A percentile compares a stretch with the other conserved stretches of the same genome.
Evolutionary conservation across 2,113 vertebrate genomes (phyloP).

Genomic region (Takifugu flavidus): DNA sequence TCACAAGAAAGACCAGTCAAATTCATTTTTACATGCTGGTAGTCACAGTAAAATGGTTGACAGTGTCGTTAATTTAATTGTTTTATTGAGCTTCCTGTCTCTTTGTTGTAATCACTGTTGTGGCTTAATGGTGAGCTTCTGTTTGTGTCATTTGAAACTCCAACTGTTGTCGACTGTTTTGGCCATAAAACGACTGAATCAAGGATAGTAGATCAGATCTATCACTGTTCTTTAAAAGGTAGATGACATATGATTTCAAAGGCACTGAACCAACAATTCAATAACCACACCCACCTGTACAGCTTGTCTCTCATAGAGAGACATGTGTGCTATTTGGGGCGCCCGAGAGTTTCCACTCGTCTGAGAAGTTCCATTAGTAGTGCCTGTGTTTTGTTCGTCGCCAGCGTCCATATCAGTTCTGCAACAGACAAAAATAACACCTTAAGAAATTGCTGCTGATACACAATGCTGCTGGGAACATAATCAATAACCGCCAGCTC

Average conservation of each 20-base stretch:
- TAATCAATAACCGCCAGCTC: background rate
- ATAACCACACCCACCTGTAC: slow-evolving; percentile 80
- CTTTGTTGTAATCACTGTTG: too few relatives aligned
- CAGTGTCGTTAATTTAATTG: too few relatives aligned
- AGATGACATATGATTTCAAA: too few relatives aligned
- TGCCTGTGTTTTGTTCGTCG: slow-evolving; percentile 89
- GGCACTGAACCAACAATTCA: too few relatives aligned
- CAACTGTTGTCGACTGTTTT: too few relatives aligned
- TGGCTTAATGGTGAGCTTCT: too few relatives aligned
- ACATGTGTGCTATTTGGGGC: slow-evolving; percentile 93
- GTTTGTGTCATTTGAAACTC: too few relatives aligned
- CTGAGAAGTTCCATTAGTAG: slow-evolving; percentile 81
- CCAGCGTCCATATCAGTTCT: slow-evolving; percentile 85
- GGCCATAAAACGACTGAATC: too few relatives aligned
- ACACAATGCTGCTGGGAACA: background rate
- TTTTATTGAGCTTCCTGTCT: too few relatives aligned
- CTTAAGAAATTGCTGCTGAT: background rate
- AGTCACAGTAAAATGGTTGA: background rate
- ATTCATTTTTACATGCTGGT: background rate
- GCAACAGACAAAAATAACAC: slow-evolving; percentile 12
- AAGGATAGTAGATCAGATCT: too few relatives aligned
- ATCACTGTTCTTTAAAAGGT: too few relatives aligned
- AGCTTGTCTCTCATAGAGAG: slow-evolving; percentile 92
- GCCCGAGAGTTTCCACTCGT: slow-evolving; percentile 86
- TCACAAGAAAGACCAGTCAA: background rate